A percentile compares a stretch with the other conserved stretches of the same genome.
Conservation (phyloP, 2,888 invertebrate genomes). For the Eupithecia abbreviata region DNA sequence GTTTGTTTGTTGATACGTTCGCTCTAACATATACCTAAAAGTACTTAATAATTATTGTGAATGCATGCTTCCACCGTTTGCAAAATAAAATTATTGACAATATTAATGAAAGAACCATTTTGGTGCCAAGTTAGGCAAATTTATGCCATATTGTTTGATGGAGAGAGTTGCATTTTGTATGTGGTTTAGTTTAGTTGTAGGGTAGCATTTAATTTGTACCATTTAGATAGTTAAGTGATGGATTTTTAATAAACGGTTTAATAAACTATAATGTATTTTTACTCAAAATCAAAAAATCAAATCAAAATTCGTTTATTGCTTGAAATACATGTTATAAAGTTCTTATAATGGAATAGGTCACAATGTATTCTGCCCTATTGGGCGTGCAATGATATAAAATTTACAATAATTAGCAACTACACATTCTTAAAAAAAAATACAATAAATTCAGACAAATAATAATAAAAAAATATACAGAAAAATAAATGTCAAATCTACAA, state of each 20-base stretch:
- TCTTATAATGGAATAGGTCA: no score
- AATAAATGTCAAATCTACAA: no score
- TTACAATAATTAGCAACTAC: no score
- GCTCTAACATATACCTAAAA: background rate
- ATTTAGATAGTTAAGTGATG: slow-evolving; percentile 58
- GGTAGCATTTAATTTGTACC: slow-evolving; percentile 62
- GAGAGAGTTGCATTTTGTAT: slow-evolving; percentile 53
- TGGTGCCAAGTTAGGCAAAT: slow-evolving; percentile 23
- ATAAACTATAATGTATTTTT: slow-evolving; percentile 45
- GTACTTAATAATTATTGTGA: background rate
- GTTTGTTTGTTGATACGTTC: background rate
- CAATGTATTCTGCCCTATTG: no score
- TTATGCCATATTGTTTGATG: slow-evolving; percentile 37
- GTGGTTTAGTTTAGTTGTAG: slow-evolving; percentile 52
- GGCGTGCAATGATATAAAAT: no score
- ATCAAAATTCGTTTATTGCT: no score
- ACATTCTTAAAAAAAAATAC: no score
- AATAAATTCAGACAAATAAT: no score
- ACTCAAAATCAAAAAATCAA: no score
- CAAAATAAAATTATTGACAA: slow-evolving; percentile 17
- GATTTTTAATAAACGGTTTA: slow-evolving; percentile 71
- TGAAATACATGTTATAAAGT: no score
- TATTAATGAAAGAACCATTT: slow-evolving; percentile 31
- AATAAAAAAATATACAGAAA: no score
- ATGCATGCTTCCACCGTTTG: background rate